phyloP scores from a whole-genome alignment of 1,140 invertebrate genomes.

The Pseudomyrmex pallidus region DNA sequence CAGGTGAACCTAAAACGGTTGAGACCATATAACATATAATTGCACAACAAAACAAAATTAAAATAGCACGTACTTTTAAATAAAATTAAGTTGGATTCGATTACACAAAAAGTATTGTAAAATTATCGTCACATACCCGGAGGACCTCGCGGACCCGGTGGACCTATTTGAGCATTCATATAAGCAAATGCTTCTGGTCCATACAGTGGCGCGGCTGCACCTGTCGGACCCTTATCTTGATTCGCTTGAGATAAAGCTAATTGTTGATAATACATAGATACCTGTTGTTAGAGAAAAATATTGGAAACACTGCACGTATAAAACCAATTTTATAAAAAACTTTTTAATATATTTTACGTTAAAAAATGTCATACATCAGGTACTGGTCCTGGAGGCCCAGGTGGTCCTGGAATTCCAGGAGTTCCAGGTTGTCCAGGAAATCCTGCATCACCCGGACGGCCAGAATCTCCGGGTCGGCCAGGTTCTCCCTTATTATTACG shows the following conservation, averaged over 20 bases:
- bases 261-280: slow-evolving; percentile 88
- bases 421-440: slow-evolving; percentile 87
- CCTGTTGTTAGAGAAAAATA: slow-evolving; percentile 71
- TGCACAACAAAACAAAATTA: background rate
- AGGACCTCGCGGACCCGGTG: slow-evolving; percentile 89
- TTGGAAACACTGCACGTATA: background rate
- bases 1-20: slow-evolving; percentile 85
- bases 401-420: slow-evolving; percentile 89
- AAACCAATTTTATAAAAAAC: background rate
- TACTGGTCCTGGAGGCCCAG: slow-evolving; percentile 89
- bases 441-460: slow-evolving; percentile 87
- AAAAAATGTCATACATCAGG: slow-evolving; percentile 88
- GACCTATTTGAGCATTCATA: slow-evolving; percentile 91
- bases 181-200: slow-evolving; percentile 89
- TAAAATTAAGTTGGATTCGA: slow-evolving; percentile 4
- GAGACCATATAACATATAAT: background rate
- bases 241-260: slow-evolving; percentile 87
- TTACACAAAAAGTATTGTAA: slow-evolving; percentile 13
- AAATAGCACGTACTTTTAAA: background rate
- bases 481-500: slow-evolving; percentile 82
- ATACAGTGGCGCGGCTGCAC: slow-evolving; percentile 77
- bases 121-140: slow-evolving; percentile 84
- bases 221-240: slow-evolving; percentile 90
- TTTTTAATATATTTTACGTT: slow-evolving; percentile 3
- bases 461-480: slow-evolving; percentile 86